Evolutionary conservation across 30 jellyfish, hydroid and myxozoan species (phyloP), one percentile per base, ranked within the genome.

Genomic region (Phacellophora camtschatica): DNA sequence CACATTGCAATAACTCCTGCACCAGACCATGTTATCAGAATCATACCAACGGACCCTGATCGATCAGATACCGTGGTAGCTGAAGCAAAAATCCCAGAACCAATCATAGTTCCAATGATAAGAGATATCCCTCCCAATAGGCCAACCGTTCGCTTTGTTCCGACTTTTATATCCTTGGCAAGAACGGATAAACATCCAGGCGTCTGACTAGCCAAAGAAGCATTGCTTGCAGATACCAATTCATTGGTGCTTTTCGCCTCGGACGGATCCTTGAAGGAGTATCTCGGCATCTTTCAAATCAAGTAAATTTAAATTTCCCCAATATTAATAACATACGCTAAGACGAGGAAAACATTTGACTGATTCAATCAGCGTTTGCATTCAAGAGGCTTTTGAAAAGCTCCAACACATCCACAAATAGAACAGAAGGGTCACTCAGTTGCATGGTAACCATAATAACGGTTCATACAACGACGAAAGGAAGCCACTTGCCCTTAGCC

Each of bases 51-150:
- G 9, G 88, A 65, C 16, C 82, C 80, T 27, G 94, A 73, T 15
- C 65, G 61, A 22, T 12, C 45, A 27, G 80, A 73, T 24, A 87
- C 94, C 9, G 89, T 49, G 20, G 62, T 41, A 16, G 94, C 66
- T 20, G 96, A 87, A 25, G 96, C 94, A 46, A 87, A 87, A 22
- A 87, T 87, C 20, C 96, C 96, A 2, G 92, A 74, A 11, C 96
- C 96, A 27, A 87, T 87, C 96, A 87, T 87, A 25, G 86, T 66
- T 30, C 96, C 96, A 29, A 87, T 77, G 58, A 87, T 73, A 20
- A 87, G 77, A 0, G 96, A 76, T 19, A 87, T 78, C 66, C 96
- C 85, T 6, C 88, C 94, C 32, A 63, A 20, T 24, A 87, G 59
- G 34, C 94, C 94, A 28, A 87, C 94, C 4, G 41, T 15, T 11